Percentiles rank a stretch among this genome's conserved stretches.
phyloP scores from a whole-genome alignment of 2,888 invertebrate genomes.

The Aphidius colemani region DNA sequence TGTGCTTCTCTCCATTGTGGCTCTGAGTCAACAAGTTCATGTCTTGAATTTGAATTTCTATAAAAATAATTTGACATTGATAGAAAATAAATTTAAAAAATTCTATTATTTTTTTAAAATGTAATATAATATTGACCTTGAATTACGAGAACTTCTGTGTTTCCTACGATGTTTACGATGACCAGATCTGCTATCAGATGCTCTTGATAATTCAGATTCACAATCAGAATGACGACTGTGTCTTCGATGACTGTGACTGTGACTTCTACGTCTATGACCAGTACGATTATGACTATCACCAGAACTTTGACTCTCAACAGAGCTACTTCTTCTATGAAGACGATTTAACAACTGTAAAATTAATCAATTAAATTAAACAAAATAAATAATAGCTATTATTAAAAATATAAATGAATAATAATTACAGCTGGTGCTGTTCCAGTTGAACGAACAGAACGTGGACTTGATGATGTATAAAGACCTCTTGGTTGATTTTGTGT shows the following conservation, averaged over 20 bases:
- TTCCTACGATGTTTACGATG: slow-evolving; percentile 70
- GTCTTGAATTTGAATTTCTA: slow-evolving; percentile 47
- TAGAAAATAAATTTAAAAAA: no score
- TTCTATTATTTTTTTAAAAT: background rate
- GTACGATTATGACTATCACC: slow-evolving; percentile 71
- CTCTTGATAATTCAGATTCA: slow-evolving; percentile 86
- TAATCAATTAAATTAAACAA: background rate
- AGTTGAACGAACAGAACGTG: slow-evolving; percentile 80
- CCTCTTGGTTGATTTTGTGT: slow-evolving; percentile 76
- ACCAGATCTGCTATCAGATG: slow-evolving; percentile 76
- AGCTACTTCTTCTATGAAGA: slow-evolving; percentile 69
- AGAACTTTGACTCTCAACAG: slow-evolving; percentile 88
- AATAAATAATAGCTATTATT: background rate
- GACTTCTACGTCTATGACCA: slow-evolving; percentile 76
- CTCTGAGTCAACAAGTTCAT: slow-evolving; percentile 83
- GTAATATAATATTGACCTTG: slow-evolving; percentile 53
- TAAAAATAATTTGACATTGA: background rate
- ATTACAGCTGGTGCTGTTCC: slow-evolving; percentile 58
- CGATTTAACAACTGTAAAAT: slow-evolving; percentile 51
- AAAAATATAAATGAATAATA: slow-evolving; percentile 22
- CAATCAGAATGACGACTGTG: slow-evolving; percentile 81
- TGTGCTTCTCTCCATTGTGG: slow-evolving; percentile 89
- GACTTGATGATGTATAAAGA: slow-evolving; percentile 79
- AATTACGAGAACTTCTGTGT: slow-evolving; percentile 76
- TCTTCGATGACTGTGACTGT: slow-evolving; percentile 79